Evolutionary conservation across 1,140 invertebrate genomes (phyloP).

Genomic region (Listronotus bonariensis): DNA sequence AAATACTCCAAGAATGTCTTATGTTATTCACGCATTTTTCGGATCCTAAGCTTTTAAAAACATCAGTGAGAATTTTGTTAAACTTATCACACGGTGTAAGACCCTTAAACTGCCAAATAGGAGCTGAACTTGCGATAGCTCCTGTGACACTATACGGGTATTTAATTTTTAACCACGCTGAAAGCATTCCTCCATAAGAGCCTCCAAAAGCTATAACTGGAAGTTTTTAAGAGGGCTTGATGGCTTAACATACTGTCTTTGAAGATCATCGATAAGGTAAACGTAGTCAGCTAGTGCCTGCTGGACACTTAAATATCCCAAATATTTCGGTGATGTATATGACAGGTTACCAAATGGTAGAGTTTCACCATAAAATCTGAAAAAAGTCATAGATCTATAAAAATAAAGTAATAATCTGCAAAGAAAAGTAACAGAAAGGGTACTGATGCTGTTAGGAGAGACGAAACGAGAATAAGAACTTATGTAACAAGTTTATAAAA

Average conservation of each 20-base stretch:
- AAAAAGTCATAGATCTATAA: too few relatives aligned
- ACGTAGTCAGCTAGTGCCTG: slow-evolving; percentile 96
- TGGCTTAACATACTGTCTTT: slow-evolving; percentile 49
- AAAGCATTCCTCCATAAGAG: slow-evolving; percentile 95
- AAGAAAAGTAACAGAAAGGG: too few relatives aligned
- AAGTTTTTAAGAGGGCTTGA: slow-evolving; percentile 45
- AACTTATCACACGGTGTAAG: slow-evolving; percentile 82
- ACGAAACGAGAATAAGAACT: too few relatives aligned
- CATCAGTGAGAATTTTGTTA: slow-evolving; percentile 77
- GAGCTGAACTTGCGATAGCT: slow-evolving; percentile 94
- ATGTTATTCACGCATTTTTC: slow-evolving; percentile 77
- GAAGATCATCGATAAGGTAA: slow-evolving; percentile 74
- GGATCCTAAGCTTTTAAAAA: slow-evolving; percentile 64
- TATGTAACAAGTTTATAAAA: too few relatives aligned
- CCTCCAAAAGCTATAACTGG: slow-evolving; percentile 93
- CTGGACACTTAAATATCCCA: slow-evolving; percentile 86
- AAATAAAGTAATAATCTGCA: too few relatives aligned
- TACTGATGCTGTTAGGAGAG: too few relatives aligned
- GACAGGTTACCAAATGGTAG: slow-evolving; percentile 85
- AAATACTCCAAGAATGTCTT: slow-evolving; percentile 74
- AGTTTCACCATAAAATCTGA: slow-evolving; percentile 87
- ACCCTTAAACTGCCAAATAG: slow-evolving; percentile 86
- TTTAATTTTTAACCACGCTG: slow-evolving; percentile 95
- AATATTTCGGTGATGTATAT: slow-evolving; percentile 66
- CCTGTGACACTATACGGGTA: slow-evolving; percentile 89